Evolutionary conservation across 2,113 vertebrate species (phyloP).

Genomic region (Odocoileus virginianus): DNA sequence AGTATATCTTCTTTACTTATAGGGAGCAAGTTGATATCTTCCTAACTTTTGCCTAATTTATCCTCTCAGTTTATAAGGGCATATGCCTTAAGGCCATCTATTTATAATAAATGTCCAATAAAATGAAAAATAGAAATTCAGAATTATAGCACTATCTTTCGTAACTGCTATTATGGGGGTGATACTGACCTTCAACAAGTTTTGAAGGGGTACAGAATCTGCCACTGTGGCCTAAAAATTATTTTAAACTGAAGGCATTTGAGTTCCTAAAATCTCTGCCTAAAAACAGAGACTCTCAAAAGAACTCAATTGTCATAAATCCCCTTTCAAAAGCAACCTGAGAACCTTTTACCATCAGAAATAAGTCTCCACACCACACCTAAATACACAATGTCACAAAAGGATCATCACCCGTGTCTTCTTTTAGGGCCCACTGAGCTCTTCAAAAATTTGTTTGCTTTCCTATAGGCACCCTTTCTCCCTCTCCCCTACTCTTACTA

Average conservation of each 20-base stretch:
- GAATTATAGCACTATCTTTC: not conserved
- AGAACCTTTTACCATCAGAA: not conserved
- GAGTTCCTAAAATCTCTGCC: not conserved
- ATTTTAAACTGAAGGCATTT: not conserved
- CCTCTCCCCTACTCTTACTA: not conserved
- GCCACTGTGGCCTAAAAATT: constrained; percentile 15
- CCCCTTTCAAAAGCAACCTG: not conserved
- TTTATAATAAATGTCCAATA: constrained; percentile 27
- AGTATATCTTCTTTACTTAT: not conserved
- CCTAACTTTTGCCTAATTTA: constrained; percentile 14
- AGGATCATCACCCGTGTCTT: not conserved
- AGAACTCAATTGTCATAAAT: constrained; percentile 8
- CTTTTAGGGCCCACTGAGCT: not conserved
- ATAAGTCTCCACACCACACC: not conserved
- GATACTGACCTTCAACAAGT: not conserved
- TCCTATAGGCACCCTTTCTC: not conserved
- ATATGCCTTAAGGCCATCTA: constrained; percentile 2
- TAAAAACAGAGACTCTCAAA: not conserved
- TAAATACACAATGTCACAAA: not conserved
- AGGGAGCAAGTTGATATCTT: not conserved
- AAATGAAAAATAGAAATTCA: constrained; percentile 25
- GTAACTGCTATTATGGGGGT: not conserved
- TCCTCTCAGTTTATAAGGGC: not conserved
- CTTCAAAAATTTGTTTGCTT: not conserved
- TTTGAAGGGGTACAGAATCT: not conserved